Percentiles rank a stretch among this genome's conserved stretches.
These are phyloP conservation scores for Portunus trituberculatus DNA, from an alignment of 1,140 invertebrate species.

Conservation along the genomic window DNA sequence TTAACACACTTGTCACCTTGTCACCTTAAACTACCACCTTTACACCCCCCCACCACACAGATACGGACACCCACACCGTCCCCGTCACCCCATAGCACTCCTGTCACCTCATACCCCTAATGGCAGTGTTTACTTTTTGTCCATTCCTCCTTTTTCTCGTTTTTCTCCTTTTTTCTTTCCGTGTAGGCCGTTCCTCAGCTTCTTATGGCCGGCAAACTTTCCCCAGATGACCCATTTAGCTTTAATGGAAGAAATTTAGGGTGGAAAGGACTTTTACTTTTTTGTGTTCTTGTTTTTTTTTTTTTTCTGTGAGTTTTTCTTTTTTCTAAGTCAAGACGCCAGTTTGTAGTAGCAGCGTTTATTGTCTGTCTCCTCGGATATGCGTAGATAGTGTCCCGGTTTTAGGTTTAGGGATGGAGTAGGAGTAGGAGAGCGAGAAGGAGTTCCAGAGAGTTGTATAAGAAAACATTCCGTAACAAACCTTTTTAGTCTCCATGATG, in stretches of 20 bases:
- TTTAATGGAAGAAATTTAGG: conserved; percentile 14
- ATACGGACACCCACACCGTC: background rate
- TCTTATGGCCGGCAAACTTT: background rate
- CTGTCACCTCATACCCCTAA: background rate
- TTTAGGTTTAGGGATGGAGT: too few relatives aligned
- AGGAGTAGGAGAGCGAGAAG: too few relatives aligned
- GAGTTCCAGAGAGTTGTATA: too few relatives aligned
- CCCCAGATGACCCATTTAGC: background rate
- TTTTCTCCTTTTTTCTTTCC: background rate
- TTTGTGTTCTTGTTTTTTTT: too few relatives aligned
- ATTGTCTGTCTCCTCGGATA: too few relatives aligned
- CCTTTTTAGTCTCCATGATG: too few relatives aligned
- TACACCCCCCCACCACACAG: too few relatives aligned
- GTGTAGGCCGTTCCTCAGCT: background rate
- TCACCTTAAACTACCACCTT: too few relatives aligned
- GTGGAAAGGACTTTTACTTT: background rate
- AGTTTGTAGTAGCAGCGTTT: background rate
- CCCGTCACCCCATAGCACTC: background rate
- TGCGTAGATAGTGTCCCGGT: too few relatives aligned
- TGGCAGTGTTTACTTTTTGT: background rate
- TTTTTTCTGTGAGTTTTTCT: background rate
- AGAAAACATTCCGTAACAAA: too few relatives aligned
- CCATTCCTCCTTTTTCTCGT: too few relatives aligned
- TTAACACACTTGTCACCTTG: too few relatives aligned
- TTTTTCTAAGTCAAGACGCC: background rate